Base-by-base conservation (phyloP, 2,888 invertebrate genomes). In the Auanema sp. region DNA sequence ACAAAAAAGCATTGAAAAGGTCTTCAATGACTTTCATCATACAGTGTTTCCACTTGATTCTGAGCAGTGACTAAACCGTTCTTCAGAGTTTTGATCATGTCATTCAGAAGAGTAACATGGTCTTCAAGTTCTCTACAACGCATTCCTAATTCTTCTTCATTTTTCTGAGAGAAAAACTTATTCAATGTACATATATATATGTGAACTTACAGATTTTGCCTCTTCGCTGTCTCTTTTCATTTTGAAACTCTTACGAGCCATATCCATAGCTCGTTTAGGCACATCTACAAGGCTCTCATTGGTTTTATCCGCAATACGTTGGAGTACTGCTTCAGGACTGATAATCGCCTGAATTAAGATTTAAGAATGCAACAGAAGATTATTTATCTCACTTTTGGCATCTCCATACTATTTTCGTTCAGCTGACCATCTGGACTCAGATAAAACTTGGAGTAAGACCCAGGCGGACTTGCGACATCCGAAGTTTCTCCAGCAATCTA, bases 1-100 rank as follows among this genome's bases (percentile, higher is more conserved):
- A 10, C 2, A 44, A 5, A 60, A 21, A 18, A 60, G 12, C 8
- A 57, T 43, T 6, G 16, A 57, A 57, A 43, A 59, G 23, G 16
- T n/a, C 41, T 58, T 47, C 12, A 47, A 49, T 50, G 1, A n/a
- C 12, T 55, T 43, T 43, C 14, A 43, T 59, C 70, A 60, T 63
- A 79, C 79, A 79, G 41, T 11, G 78, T 69, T 24, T 78, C 78
- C n/a, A 75, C 61, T 60, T 79, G 77, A 40, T 74, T 71, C 44
- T 79, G 76, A 8, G 78, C 68, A 3, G 76, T 60, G n/a, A 78
- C 40, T n/a, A 81, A 64, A 25, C 72, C 75, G 5, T 56, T 64
- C 58, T 76, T 68, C 23, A 80, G 55, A 6, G 71, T 66, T 33
- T 68, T 67, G 33, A 79, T 72, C 47, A 79, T 71, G 58, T 76